These are phyloP conservation scores for Psilopsiagon aymara DNA, from an alignment of 2,113 vertebrate genomes.

Conservation along the genomic window DNA sequence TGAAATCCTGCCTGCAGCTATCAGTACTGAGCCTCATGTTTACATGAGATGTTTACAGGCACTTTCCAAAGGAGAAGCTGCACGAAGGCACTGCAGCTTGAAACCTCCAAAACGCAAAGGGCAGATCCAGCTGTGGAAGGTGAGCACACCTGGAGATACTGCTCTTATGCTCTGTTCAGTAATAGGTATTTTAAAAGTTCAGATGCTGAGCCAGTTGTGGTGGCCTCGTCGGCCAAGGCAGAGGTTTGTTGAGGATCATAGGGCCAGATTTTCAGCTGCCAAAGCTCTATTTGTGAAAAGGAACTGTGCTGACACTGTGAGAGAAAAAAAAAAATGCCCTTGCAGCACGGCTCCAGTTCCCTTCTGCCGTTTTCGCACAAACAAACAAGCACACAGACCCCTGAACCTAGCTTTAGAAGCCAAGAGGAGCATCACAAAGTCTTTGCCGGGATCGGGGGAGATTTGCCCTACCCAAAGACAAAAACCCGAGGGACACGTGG, in stretches of 20 bases:
- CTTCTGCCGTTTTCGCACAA: background rate
- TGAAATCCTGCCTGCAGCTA: background rate
- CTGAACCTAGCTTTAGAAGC: background rate
- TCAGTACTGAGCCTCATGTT: background rate
- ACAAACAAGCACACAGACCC: background rate
- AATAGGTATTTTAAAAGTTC: background rate
- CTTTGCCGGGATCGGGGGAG: background rate
- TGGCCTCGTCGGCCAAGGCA: background rate
- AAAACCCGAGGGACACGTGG: fast-evolving
- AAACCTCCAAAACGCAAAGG: background rate
- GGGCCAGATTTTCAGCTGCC: background rate
- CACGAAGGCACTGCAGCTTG: background rate
- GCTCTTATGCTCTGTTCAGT: background rate
- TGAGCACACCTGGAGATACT: background rate
- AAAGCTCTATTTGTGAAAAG: background rate
- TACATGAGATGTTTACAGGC: background rate
- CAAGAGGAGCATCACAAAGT: background rate
- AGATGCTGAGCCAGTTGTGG: background rate
- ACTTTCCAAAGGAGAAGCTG: background rate
- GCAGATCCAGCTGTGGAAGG: background rate
- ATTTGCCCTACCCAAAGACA: background rate
- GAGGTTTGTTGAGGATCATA: background rate
- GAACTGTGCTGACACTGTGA: background rate
- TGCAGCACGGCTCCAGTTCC: background rate
- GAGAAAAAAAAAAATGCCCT: background rate